Conservation (phyloP, 2,113 vertebrate species). For the Lepisosteus osseus region DNA sequence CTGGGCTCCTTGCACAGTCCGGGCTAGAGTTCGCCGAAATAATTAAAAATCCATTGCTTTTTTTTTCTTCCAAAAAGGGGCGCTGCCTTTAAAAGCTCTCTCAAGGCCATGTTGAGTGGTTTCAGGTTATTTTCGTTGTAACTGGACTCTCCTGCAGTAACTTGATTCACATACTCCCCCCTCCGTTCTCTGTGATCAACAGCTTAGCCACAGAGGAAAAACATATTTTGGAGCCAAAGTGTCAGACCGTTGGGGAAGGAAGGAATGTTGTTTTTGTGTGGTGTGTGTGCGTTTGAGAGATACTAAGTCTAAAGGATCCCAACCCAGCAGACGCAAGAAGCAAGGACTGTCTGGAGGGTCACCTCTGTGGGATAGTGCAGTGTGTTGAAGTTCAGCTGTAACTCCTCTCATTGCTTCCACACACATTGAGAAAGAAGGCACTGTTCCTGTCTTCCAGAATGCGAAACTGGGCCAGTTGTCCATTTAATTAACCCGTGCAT, state of each 20-base stretch:
- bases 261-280: constrained; percentile 43
- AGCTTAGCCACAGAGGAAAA: constrained; percentile 48
- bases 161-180: constrained; percentile 32
- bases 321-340: too few species aligned
- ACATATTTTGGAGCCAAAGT: constrained; percentile 40
- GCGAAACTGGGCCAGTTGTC: too few species aligned
- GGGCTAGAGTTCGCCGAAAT: constrained; percentile 31
- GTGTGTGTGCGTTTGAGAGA: neutral
- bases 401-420: too few species aligned
- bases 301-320: too few species aligned
- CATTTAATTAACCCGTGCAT: too few species aligned
- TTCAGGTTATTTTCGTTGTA: constrained; percentile 60
- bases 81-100: constrained; percentile 20
- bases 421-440: too few species aligned
- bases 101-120: constrained; percentile 43
- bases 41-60: neutral
- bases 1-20: constrained; percentile 9
- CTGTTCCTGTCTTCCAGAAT: too few species aligned
- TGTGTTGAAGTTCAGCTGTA: too few species aligned
- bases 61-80: too few species aligned
- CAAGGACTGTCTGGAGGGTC: too few species aligned
- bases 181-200: constrained; percentile 29
- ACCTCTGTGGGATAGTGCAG: too few species aligned
- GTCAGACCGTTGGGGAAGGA: constrained; percentile 52
- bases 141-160: constrained; percentile 57